Base-by-base conservation (phyloP, 2,113 vertebrate species). In the Pelobates fuscus region DNA sequence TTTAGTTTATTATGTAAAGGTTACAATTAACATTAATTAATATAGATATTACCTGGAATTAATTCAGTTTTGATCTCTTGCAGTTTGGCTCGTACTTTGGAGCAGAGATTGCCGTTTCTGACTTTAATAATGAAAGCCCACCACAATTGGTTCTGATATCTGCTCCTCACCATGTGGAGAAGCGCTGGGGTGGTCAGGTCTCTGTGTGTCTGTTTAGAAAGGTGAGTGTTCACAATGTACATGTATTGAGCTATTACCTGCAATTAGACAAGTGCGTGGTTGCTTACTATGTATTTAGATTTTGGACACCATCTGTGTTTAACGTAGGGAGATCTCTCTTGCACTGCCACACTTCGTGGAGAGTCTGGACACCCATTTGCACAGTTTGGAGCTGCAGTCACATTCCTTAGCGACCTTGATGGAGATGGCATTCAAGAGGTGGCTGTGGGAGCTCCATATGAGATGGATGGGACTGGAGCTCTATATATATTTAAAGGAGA, bases 381-480 rank as follows among this genome's bases (percentile, higher is more conserved):
- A 6, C 86, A 91, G 65, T 97, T 95, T 67, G 94, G 93, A 30
- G 81, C 87, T 7, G 89, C 91, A 17, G 81, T 96, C 69, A 82
- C 90, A 0, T 69, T 67, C 11, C 58, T 92, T 8, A 83, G 89
- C 15, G 92, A 95, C 67, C 72, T 93, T 37, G 92, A 93, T 15
- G 94, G 93, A 73, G 94, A 96, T 61, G 7, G 32, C 3, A 81
- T 93, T 64, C 49, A 11, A 0, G 94, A 97, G 0, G 79, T 94
- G 68, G 94, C 91, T 3, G 85, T 94, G 1, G 94, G 94, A 23
- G 94, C 94, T 0, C 94, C 93, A 0, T 85, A 94, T 2, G 94
- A 96, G 78, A 70, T 93, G 2, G 82, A 89, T 1, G 84, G 86
- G n/a, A 66, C 1, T 0, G 94, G 95, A 11, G 90, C 82, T 0